Evolutionary conservation across 1,140 invertebrate species (phyloP).

Genomic region (Luehdorfia chinensis): DNA sequence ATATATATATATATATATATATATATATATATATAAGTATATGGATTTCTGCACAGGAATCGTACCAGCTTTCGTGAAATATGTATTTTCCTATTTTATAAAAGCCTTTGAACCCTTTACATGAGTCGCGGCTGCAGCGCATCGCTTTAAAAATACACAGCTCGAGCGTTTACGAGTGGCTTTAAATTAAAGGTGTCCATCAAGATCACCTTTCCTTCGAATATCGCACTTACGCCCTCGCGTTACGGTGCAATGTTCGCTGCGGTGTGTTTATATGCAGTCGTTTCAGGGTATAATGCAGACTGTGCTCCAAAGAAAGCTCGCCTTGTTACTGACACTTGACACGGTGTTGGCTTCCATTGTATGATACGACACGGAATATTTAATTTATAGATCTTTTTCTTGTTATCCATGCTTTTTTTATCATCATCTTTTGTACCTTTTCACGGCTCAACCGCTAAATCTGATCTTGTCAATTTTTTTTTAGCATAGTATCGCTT

Average conservation of each 20-base stretch:
- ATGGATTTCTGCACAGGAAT: too few species aligned
- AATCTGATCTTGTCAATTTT: too few species aligned
- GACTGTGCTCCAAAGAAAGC: conserved; percentile 57
- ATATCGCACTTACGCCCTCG: conserved; percentile 19
- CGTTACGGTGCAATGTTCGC: conserved; percentile 23
- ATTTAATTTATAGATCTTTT: too few species aligned
- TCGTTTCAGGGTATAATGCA: conserved; percentile 32
- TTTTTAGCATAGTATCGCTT: too few species aligned
- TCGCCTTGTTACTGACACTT: conserved; percentile 63
- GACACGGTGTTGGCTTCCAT: conserved; percentile 49
- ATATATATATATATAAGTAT: too few species aligned
- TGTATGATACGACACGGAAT: conserved; percentile 29
- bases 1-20: too few species aligned
- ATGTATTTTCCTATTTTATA: not conserved
- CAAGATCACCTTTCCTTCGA: not conserved
- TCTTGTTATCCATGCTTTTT: too few species aligned
- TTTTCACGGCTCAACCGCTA: too few species aligned
- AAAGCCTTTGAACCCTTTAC: conserved; percentile 4
- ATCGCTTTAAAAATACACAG: conserved; percentile 17
- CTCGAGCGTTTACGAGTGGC: conserved; percentile 28
- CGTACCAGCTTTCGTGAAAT: too few species aligned
- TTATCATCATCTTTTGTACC: too few species aligned
- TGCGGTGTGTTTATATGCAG: conserved; percentile 8
- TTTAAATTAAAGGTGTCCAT: conserved; percentile 26
- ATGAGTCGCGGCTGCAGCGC: not conserved